Evolutionary conservation across 2,797 vertebrate genomes (phyloP).

Genomic region (Falco berigora): DNA sequence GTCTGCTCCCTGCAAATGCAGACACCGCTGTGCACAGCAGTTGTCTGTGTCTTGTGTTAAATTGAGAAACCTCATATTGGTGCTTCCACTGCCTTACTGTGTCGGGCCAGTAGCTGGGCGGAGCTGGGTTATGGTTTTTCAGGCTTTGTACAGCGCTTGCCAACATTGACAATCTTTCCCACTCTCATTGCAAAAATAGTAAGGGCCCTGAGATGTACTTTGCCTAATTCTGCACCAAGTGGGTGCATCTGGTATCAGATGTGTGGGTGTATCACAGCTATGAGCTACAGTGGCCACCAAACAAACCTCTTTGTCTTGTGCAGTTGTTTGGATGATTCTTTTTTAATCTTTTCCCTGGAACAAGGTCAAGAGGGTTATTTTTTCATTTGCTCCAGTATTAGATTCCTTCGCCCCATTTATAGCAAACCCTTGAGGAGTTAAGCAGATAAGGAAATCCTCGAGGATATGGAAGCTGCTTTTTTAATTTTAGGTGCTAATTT

Average conservation of each 20-base stretch:
- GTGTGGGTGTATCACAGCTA: background rate
- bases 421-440: background rate
- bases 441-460: background rate
- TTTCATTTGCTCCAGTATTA: background rate
- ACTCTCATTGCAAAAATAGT: background rate
- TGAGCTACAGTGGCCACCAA: background rate
- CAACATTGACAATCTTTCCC: background rate
- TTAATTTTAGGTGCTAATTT: background rate
- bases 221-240: background rate
- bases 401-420: background rate
- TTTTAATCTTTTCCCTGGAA: background rate
- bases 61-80: background rate
- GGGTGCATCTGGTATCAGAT: background rate
- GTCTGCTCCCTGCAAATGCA: background rate
- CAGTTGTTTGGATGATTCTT: background rate
- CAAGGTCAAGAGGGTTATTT: background rate
- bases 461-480: background rate
- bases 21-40: background rate
- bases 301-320: background rate
- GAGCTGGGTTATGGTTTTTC: background rate
- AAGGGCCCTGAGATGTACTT: background rate
- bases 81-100: background rate
- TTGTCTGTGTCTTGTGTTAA: too few relatives aligned
- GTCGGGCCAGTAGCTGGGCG: background rate
- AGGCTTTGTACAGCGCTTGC: background rate